A percentile compares a stretch with the other conserved stretches of the same genome.
Conservation (phyloP, 2,888 invertebrate genomes). For the Antheraea assamensis region DNA sequence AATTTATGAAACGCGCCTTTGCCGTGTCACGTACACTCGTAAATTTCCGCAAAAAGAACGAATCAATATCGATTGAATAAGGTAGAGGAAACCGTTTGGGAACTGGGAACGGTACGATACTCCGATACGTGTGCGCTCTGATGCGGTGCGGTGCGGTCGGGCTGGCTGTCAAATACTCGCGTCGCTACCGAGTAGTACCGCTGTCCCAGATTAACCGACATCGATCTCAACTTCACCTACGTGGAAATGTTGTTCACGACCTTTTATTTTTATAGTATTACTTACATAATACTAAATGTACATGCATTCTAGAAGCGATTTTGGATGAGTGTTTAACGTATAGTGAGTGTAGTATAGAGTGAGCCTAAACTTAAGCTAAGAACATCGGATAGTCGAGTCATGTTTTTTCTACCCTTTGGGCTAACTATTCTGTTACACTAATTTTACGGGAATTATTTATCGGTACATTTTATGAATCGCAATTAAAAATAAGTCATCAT, state of each 20-base stretch:
- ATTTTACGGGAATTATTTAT: too few species aligned
- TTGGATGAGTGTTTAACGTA: background rate
- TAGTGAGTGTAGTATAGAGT: too few species aligned
- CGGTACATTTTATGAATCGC: too few species aligned
- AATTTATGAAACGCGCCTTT: background rate
- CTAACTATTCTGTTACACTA: too few species aligned
- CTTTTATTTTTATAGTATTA: background rate
- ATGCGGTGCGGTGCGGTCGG: background rate
- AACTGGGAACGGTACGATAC: background rate
- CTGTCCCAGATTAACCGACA: background rate
- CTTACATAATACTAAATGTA: background rate
- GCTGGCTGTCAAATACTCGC: slow-evolving; percentile 1
- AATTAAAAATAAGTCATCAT: too few species aligned
- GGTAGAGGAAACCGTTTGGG: slow-evolving; percentile 8
- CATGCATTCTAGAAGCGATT: background rate
- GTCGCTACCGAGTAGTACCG: background rate
- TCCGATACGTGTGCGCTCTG: background rate
- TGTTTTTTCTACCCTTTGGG: too few species aligned
- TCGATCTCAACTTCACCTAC: background rate
- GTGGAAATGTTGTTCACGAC: background rate
- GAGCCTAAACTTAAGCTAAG: too few species aligned
- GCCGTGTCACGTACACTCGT: slow-evolving; percentile 15
- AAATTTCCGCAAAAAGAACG: slow-evolving; percentile 10
- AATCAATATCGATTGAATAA: background rate
- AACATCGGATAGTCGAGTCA: too few species aligned